Evolutionary conservation across 1,140 invertebrate genomes (phyloP).

Genomic region (Rhysida immarginata): DNA sequence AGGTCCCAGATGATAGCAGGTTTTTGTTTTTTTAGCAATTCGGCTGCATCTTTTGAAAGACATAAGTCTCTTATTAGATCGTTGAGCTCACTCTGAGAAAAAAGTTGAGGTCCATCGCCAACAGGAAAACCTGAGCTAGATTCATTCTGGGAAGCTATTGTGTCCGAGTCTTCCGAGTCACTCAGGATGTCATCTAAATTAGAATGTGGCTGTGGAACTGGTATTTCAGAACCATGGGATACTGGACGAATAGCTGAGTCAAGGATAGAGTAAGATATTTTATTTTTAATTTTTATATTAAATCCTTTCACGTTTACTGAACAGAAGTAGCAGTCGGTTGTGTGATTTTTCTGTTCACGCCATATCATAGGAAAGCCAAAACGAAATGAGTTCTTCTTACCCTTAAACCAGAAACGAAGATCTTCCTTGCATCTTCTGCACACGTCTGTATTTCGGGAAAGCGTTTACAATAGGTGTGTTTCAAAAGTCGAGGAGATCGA

Average conservation of each 20-base stretch:
- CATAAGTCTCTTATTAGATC: not conserved
- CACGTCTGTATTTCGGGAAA: no score
- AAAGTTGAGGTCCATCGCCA: constrained; percentile 6
- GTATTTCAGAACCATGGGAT: constrained; percentile 11
- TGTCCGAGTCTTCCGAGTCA: constrained; percentile 3
- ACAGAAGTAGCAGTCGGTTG: constrained; percentile 12
- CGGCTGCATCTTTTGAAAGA: constrained; percentile 1
- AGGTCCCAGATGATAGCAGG: constrained; percentile 10
- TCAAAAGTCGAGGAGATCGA: no score
- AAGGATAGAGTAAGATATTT: constrained; percentile 8
- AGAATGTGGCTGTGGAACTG: constrained; percentile 9
- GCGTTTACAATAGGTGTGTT: no score
- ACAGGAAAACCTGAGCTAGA: constrained; percentile 3
- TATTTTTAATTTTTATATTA: constrained; percentile 11
- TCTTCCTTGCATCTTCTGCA: constrained; percentile 11
- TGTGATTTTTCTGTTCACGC: constrained; percentile 11
- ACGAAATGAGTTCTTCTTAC: constrained; percentile 12
- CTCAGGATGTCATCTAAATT: constrained; percentile 6
- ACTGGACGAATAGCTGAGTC: constrained; percentile 8
- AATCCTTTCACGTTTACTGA: constrained; percentile 10
- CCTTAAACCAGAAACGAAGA: constrained; percentile 12
- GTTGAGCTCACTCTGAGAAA: constrained; percentile 8
- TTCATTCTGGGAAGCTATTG: constrained; percentile 6
- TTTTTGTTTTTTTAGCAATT: constrained; percentile 7
- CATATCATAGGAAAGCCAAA: constrained; percentile 13